phyloP scores from a whole-genome alignment of 2,113 vertebrate species.

The Felis catus region DNA sequence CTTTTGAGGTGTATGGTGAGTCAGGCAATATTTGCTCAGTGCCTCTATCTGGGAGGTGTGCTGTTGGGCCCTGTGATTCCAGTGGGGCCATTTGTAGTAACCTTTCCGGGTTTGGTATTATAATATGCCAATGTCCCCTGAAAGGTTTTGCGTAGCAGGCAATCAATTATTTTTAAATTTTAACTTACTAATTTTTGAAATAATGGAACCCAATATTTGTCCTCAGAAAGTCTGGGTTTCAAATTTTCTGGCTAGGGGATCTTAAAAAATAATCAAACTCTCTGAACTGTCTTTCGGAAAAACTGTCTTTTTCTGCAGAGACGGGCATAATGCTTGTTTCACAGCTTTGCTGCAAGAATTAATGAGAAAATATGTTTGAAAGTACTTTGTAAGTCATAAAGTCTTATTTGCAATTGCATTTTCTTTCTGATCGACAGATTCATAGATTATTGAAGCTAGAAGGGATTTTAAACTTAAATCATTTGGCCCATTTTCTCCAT shows the following conservation, averaged over 20 bases:
- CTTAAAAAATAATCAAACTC: background rate
- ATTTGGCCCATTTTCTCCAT: background rate
- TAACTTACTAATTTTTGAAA: background rate
- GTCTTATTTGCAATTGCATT: background rate
- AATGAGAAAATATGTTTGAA: background rate
- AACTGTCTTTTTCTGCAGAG: background rate
- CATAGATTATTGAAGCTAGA: background rate
- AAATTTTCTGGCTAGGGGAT: background rate
- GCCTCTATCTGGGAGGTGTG: background rate
- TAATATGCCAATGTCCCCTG: background rate
- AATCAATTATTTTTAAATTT: constrained; percentile 40
- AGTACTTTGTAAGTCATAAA: background rate
- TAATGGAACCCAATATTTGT: background rate
- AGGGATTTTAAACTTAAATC: background rate
- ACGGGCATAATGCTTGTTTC: background rate
- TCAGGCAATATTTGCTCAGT: background rate
- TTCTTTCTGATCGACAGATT: background rate
- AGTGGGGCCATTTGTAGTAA: background rate
- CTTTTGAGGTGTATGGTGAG: constrained; percentile 4
- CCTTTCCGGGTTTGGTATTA: background rate
- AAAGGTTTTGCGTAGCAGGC: background rate
- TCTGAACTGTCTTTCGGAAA: background rate
- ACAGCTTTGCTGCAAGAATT: background rate
- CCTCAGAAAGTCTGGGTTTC: background rate
- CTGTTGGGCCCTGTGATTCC: background rate